These are phyloP conservation scores for Aethes cnicana DNA, from an alignment of 2,888 invertebrate species.

Conservation along the genomic window DNA sequence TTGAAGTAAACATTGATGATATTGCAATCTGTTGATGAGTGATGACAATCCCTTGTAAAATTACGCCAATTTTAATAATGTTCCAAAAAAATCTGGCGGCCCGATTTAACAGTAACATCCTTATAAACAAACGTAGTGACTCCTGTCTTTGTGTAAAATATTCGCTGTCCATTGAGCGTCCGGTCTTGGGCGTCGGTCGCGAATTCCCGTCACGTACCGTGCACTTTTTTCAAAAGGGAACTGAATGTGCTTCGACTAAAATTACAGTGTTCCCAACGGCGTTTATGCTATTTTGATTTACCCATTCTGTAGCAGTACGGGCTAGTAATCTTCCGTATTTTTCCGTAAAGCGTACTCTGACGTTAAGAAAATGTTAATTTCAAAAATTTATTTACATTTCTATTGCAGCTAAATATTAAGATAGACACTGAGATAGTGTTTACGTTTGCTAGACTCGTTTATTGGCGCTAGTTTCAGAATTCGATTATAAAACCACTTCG, in stretches of 20 bases:
- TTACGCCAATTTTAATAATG: no score
- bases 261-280: conserved; percentile 72
- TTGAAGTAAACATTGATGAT: no score
- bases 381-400: neutral
- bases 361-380: neutral
- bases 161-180: conserved; percentile 62
- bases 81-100: no score
- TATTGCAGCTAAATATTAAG: conserved; percentile 35
- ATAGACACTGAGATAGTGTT: conserved; percentile 38
- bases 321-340: conserved; percentile 21
- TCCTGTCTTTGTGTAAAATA: conserved; percentile 45
- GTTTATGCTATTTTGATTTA: conserved; percentile 69
- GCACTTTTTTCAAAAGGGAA: conserved; percentile 65
- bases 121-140: conserved; percentile 14
- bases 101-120: no score
- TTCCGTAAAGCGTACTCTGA: no score
- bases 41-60: no score
- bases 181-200: conserved; percentile 38
- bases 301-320: conserved; percentile 48
- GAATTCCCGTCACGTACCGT: conserved; percentile 64
- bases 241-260: conserved; percentile 72
- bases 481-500: conserved; percentile 61
- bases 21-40: no score
- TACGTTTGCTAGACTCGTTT: conserved; percentile 39
- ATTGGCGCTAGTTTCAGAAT: conserved; percentile 60